Evolutionary conservation across 2,888 invertebrate genomes (phyloP), one percentile per base, ranked within the genome.

Genomic region (Cataglyphis livida): DNA sequence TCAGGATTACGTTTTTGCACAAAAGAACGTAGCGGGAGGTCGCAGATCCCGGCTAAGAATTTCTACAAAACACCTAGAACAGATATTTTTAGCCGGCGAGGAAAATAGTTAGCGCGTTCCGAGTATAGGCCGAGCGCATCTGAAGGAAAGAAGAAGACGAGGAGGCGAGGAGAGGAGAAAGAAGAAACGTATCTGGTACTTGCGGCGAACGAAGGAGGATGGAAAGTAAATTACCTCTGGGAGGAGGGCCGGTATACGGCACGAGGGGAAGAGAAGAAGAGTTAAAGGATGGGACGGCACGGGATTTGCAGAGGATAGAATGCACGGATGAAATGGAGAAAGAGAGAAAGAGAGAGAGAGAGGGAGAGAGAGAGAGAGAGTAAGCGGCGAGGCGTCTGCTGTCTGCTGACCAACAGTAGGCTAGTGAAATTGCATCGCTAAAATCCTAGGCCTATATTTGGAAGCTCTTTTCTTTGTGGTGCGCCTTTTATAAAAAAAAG

Each of bases 211-310:
- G 87, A 76, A 92, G 73, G 83, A 90, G 86, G 91, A 92, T 79
- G 87, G 89, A 90, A 90, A 89, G 90, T 91, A 92, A 92, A 92
- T 92, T 92, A 91, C 90, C 91, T 92, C 91, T 91, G 90, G 92
- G 89, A 89, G 87, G 85, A 89, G 87, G 87, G 83, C 79, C 83
- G 87, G 84, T 66, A 81, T 82, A 88, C 66, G 79, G 87, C 61
- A 54, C 62, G 85, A 68, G 62, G 79, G 48, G 76, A 44, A 62
- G 76, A 62, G 81, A 35, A 83, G 84, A 68, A 76, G 83, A 76
- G 82, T 86, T 74, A 51, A 75, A 88, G 84, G 85, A 89, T 88
- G 88, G 83, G 84, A 87, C 48, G 85, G 89, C 87, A 85, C 84
- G 82, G 86, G 84, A 89, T 86, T 84, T 83, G 76, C 25, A 85